Conservation (phyloP, 1,140 invertebrate species). For the Temnothorax longispinosus region DNA sequence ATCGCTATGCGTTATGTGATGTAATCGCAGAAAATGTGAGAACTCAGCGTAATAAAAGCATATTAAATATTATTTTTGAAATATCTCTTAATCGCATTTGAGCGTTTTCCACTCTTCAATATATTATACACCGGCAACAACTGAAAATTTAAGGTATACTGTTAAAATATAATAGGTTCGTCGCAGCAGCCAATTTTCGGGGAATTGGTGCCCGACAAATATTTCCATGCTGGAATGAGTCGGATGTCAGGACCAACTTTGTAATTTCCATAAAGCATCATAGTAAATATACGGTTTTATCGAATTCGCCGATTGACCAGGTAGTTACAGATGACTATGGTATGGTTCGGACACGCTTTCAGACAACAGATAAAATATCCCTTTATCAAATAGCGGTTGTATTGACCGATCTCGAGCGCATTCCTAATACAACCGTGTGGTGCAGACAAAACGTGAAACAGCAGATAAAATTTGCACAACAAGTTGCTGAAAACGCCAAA, state of each 20-base stretch:
- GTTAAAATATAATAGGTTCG: not conserved
- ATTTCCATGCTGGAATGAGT: not conserved
- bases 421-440: slow-evolving; percentile 68
- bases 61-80: too few relatives aligned
- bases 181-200: not conserved
- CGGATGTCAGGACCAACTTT: slow-evolving; percentile 79
- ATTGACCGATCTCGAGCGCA: slow-evolving; percentile 86
- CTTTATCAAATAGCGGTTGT: slow-evolving; percentile 89
- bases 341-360: slow-evolving; percentile 82
- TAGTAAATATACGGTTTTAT: slow-evolving; percentile 81
- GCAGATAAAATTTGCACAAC: slow-evolving; percentile 84
- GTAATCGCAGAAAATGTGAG: too few relatives aligned
- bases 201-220: not conserved
- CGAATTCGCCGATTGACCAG: slow-evolving; percentile 73
- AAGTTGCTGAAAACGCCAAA: slow-evolving; percentile 74
- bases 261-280: slow-evolving; percentile 85
- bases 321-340: too few relatives aligned
- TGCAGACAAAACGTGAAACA: slow-evolving; percentile 85
- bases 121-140: too few relatives aligned
- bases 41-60: too few relatives aligned
- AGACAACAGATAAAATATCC: not conserved
- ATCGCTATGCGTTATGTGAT: too few relatives aligned
- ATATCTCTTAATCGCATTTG: too few relatives aligned
- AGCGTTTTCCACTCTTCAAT: too few relatives aligned
- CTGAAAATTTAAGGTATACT: too few relatives aligned